These are phyloP conservation scores for Zophobas atratus DNA, from an alignment of 1,140 invertebrate species.

Conservation along the genomic window DNA sequence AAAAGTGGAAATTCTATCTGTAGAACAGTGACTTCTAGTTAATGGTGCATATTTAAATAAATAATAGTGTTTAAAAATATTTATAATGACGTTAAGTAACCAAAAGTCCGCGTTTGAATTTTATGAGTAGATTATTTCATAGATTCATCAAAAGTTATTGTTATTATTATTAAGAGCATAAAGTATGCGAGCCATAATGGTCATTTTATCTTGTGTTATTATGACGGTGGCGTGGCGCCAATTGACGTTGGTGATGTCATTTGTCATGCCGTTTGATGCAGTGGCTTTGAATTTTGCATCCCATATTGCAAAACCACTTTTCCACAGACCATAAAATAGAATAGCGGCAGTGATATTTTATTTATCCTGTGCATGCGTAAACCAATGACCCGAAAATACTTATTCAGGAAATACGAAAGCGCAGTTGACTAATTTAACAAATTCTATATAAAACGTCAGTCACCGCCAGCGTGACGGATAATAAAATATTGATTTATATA, in stretches of 20 bases:
- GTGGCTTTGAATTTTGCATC: conserved; percentile 62
- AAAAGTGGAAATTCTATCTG: too few relatives aligned
- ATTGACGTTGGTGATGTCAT: conserved; percentile 51
- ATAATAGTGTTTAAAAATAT: too few relatives aligned
- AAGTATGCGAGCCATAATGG: not conserved
- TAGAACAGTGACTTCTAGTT: too few relatives aligned
- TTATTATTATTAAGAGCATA: too few relatives aligned
- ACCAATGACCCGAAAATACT: conserved; percentile 65
- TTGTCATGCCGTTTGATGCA: conserved; percentile 58
- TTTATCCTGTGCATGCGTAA: conserved; percentile 64
- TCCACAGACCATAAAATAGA: conserved; percentile 65
- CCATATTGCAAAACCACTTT: conserved; percentile 63
- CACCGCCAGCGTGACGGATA: conserved; percentile 53
- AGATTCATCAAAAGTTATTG: too few relatives aligned
- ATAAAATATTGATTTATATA: conserved; percentile 58
- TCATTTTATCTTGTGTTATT: conserved; percentile 3
- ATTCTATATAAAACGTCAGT: conserved; percentile 56
- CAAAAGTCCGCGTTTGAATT: too few relatives aligned
- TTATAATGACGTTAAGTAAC: too few relatives aligned
- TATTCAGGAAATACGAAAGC: conserved; percentile 58
- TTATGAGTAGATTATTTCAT: too few relatives aligned
- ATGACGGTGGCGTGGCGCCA: conserved; percentile 10
- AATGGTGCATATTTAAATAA: too few relatives aligned
- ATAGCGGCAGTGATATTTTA: conserved; percentile 65
- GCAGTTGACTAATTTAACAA: conserved; percentile 54